A percentile compares a stretch with the other conserved stretches of the same genome.
phyloP scores from a whole-genome alignment of 2,797 vertebrate species.

The Podarcis lilfordi region DNA sequence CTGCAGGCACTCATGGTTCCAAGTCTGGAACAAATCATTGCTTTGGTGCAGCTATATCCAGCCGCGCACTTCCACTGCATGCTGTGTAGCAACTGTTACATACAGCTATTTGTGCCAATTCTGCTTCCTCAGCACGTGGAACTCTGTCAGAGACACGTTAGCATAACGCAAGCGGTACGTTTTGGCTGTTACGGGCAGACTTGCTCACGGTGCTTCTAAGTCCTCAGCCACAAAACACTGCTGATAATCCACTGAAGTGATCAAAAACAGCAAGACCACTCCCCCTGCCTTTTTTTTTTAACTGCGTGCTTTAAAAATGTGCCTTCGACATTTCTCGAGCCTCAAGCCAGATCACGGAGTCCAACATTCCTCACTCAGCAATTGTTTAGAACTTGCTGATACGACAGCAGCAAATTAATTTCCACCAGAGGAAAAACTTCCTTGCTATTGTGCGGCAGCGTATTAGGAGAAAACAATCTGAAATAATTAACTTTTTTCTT shows the following conservation, averaged over 20 bases:
- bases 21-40: background rate
- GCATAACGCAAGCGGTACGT: background rate
- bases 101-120: background rate
- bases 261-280: background rate
- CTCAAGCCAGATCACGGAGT: background rate
- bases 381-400: background rate
- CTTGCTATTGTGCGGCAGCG: background rate
- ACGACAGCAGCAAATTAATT: background rate
- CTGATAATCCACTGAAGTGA: background rate
- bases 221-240: background rate
- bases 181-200: background rate
- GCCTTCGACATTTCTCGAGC: background rate
- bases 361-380: background rate
- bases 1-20: background rate
- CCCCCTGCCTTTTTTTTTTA: background rate
- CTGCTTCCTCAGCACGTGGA: background rate
- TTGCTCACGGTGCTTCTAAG: background rate
- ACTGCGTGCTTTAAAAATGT: background rate
- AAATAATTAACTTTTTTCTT: constrained; percentile 56
- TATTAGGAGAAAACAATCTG: background rate
- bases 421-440: background rate
- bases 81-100: background rate
- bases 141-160: background rate
- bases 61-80: background rate
- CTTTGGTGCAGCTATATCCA: background rate